Base-by-base conservation (phyloP, 1,140 invertebrate genomes). In the Melanaphis sacchari region DNA sequence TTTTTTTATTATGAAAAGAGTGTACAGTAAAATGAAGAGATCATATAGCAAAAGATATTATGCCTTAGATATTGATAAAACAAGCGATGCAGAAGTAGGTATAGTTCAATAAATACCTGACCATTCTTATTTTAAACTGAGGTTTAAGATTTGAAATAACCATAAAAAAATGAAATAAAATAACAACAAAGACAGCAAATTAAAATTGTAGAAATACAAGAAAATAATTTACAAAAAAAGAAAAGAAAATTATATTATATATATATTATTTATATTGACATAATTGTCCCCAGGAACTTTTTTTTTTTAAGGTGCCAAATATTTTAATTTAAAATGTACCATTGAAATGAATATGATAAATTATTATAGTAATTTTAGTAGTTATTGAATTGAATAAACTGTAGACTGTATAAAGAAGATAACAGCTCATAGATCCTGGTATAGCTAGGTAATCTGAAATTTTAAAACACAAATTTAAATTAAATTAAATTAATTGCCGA, bases 211-310 rank as follows among this genome's bases (percentile, higher is more conserved):
- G 46, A 93, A 49, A 93, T 93, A 93, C 49, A 93, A 93, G 81
- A 85, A 26, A 52, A 76, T 91, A 82, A 85, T 93, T 85, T 93
- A 85, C 81, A 93, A 49, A 38, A 85, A 52, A 90, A 91, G 76
- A 91, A 91, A 91, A 82, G n/a, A 82, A 93, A 85, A 85, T 52
- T 52, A 93, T 93, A 93, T 49, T 90, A 82, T 84, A 40, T 91
- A 91, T 52, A 84, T 93, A 52, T 85, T 93, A 85, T 93, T 41
- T 85, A 93, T 93, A 93, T 93, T 26, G 76, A 93, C 81, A 92
- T 84, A 92, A 31, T n/a, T 92, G 91, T 93, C 43, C 91, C 91
- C 81, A 93, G 91, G 91, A 93, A 93, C 91, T 93, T 93, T 85
- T 49, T 46, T n/a, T n/a, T 38, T 59, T 49, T 85, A 40, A 85